Evolutionary conservation across 2,797 vertebrate species (phyloP), one percentile per base, ranked within the genome.

Genomic region (Paratrypauchen microcephalus): DNA sequence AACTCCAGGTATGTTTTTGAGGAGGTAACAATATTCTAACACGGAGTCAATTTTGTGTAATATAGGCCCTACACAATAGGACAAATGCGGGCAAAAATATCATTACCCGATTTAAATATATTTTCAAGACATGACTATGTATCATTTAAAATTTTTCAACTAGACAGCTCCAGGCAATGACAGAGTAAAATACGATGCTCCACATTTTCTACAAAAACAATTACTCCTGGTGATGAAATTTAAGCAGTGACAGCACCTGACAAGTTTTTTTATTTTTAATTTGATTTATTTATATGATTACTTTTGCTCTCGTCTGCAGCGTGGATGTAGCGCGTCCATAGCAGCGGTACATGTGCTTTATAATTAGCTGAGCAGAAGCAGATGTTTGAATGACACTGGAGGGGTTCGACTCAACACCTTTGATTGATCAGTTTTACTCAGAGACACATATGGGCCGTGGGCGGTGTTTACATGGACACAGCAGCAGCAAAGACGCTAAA

Each of bases 361-460:
- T 88, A 86, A 91, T 90, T 93, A 92, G 80, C 73, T 54, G 26
- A 3, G 39, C 19, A 67, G 56, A 83, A 89, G 83, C 91, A 92
- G 89, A 92, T 91, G 90, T 84, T 89, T 69, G 72, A 73, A 72
- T 68, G 66, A 73, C 81, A 78, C 16, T 60, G 80, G 80, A 67
- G 60, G 4, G 58, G 68, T 66, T 76, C 76, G 67, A 86, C 78
- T 77, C 78, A 83, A 89, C 88, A 90, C 88, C 88, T 88, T 75
- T 76, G 87, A 89, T 84, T 91, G 89, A 92, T 87, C 84, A 78
- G 80, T 90, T 91, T 81, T 83, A 67, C 61, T 23, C 81, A 74
- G 73, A 5, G 58, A 60, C 56, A 16, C 84, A 85, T 87, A 89
- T 78, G 88, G 74, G 66, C 61, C 59, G 89, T 90, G 85, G 88